Conservation (phyloP, 2,113 vertebrate species). For the Pteruthius melanotis region DNA sequence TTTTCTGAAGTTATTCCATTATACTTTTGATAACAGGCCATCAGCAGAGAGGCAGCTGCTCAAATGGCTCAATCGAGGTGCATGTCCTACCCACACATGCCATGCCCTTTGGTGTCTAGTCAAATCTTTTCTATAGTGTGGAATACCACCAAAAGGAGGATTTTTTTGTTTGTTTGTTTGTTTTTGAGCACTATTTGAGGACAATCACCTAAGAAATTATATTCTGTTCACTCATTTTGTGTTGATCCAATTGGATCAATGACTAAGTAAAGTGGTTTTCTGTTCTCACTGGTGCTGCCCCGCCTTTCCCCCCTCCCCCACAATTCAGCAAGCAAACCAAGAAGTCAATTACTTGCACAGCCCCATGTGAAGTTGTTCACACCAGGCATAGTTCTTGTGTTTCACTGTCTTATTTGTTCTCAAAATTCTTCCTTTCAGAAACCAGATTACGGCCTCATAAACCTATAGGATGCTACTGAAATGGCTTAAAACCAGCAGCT, state of each 20-base stretch:
- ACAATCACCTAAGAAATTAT: background rate
- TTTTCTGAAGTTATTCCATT: background rate
- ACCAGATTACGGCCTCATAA: slow-evolving; percentile 62
- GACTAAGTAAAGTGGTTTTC: background rate
- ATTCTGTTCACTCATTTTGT: background rate
- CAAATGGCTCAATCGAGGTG: background rate
- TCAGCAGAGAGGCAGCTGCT: background rate
- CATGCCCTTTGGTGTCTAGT: background rate
- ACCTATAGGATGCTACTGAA: slow-evolving; percentile 43
- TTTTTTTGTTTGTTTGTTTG: no score
- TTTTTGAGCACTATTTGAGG: background rate
- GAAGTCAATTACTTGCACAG: background rate
- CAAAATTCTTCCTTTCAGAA: slow-evolving; percentile 59
- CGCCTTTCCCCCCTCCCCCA: background rate
- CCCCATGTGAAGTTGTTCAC: background rate
- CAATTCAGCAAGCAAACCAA: background rate
- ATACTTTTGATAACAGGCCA: background rate
- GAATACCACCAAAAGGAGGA: background rate
- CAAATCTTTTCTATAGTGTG: background rate
- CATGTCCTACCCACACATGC: background rate
- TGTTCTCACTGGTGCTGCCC: background rate
- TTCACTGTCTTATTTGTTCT: slow-evolving; percentile 51
- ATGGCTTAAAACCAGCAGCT: slow-evolving; percentile 65
- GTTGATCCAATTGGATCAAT: background rate
- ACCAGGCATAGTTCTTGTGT: slow-evolving; percentile 14